Evolutionary conservation across 2,113 vertebrate genomes (phyloP), one percentile per base, ranked within the genome.

Genomic region (Dunckerocampus dactyliophorus): DNA sequence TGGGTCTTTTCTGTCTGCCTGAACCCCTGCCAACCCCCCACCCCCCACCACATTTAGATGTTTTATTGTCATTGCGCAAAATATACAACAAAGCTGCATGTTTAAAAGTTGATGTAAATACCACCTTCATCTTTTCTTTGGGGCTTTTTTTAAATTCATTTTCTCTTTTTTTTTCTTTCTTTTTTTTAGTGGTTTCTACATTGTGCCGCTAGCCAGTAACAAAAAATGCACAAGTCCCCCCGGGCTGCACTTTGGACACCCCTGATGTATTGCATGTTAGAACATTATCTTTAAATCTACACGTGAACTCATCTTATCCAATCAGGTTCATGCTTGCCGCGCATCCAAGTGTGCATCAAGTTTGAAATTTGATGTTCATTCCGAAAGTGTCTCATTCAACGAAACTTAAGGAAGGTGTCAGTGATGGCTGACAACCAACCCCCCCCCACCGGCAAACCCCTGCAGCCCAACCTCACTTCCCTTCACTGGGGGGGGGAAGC

Each of bases 1-100:
- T 75, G 74, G 55, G 31, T 34, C 31, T 34, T 34, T 34, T 34
- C 31, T 8, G 31, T 75, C 72, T 59, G 66, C 12, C 46, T n/a
- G 22, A 57, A 43, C 31, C 42, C 74, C 74, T 81, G 52, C 74
- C 67, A 71, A 12, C 16, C 65, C 74, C 54, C 63, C 61, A n/a
- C 28, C 71, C n/a, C 15, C 63, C 74, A 47, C 68, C 63, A 11
- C 15, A 34, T 34, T 34, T 34, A 34, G 31, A 34, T 34, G 31
- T 34, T 34, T 34, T 34, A 34, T 34, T 34, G 31, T 34, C 31
- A 34, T 34, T 34, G 31, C 7, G 31, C 31, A 8, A 34, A 34
- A 34, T 34, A 34, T 34, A 34, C 31, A 34, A 34, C 4, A 7
- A 34, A 34, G 31, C 4, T 34, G 4, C 7, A 34, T 28, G 24